Evolutionary conservation across 2,113 vertebrate genomes (phyloP).

Genomic region (Prunella himalayana): DNA sequence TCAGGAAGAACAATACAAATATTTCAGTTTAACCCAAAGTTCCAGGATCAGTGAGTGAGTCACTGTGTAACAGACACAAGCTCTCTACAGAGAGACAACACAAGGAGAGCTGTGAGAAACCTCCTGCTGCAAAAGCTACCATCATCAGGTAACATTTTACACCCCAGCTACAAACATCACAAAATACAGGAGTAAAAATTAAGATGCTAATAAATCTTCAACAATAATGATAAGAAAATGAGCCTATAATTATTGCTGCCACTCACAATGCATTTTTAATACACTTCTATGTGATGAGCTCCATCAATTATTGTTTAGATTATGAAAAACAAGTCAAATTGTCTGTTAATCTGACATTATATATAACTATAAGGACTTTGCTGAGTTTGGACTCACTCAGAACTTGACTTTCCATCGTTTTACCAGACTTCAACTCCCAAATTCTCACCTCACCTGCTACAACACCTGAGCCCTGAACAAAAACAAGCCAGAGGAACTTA

Average conservation of each 20-base stretch:
- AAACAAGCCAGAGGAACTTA: background rate
- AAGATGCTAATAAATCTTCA: background rate
- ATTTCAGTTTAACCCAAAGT: background rate
- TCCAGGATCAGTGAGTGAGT: background rate
- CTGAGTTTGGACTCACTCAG: background rate
- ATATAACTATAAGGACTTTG: background rate
- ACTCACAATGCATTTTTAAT: background rate
- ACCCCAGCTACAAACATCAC: background rate
- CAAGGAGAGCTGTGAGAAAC: background rate
- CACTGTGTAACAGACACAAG: background rate
- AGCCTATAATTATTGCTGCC: background rate
- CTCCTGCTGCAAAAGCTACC: background rate
- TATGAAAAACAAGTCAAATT: background rate
- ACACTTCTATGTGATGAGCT: background rate
- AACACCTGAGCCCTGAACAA: background rate
- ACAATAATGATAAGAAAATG: accelerated
- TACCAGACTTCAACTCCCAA: background rate
- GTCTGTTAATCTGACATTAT: background rate
- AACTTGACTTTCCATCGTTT: background rate
- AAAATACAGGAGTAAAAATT: background rate
- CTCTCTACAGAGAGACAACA: background rate
- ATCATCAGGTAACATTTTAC: background rate
- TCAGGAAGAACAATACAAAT: background rate
- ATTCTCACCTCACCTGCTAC: background rate
- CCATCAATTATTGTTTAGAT: background rate